Percentiles rank a stretch among this genome's conserved stretches.
Conservation (phyloP, 2,797 vertebrate species). For the Schizopygopsis pylzovi region DNA sequence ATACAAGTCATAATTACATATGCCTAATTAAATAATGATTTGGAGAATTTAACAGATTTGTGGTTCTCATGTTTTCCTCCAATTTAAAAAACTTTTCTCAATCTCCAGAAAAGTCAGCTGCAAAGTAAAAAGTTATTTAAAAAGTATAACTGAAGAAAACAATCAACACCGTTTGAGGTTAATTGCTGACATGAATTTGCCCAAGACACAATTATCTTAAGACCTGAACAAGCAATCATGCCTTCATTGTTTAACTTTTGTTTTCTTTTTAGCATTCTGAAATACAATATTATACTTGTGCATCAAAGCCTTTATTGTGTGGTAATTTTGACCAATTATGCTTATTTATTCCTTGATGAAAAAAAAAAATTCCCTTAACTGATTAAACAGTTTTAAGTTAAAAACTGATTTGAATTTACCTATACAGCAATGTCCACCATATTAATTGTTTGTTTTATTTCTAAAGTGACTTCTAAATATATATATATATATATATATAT, state of each 20-base stretch:
- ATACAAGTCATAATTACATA: neutral
- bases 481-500: neutral
- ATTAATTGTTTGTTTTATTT: neutral
- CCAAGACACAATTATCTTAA: neutral
- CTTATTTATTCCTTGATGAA: neutral
- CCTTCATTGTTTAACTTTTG: conserved; percentile 14
- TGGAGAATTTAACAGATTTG: conserved; percentile 16
- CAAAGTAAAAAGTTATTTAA: conserved; percentile 17
- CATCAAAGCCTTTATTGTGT: neutral
- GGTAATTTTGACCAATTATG: neutral
- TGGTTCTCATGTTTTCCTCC: neutral
- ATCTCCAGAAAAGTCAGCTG: neutral
- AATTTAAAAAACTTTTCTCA: neutral
- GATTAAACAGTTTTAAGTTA: too few species aligned
- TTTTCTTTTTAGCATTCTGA: neutral
- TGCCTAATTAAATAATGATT: neutral
- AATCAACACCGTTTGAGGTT: neutral
- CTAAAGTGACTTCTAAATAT: too few species aligned
- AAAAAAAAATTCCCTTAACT: too few species aligned
- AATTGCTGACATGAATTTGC: neutral
- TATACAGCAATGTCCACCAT: neutral
- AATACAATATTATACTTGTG: neutral
- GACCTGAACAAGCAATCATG: neutral
- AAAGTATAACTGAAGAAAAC: neutral
- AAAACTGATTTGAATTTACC: neutral